These are phyloP conservation scores for Pogonomyrmex californicus DNA, from an alignment of 1,140 invertebrate species.

Conservation along the genomic window DNA sequence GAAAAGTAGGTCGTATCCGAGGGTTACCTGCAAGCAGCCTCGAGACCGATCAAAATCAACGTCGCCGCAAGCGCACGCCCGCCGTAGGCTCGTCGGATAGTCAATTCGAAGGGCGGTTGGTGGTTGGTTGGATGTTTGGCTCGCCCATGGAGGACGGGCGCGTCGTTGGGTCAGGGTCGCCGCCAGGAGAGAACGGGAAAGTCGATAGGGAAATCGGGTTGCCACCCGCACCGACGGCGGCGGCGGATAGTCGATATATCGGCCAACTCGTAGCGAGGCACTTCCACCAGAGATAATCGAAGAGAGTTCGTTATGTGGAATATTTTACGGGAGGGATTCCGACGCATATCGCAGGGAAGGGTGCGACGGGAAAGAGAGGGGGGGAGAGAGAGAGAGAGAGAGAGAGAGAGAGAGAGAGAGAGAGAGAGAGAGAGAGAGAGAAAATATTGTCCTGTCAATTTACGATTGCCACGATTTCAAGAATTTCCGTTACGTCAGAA, in stretches of 20 bases:
- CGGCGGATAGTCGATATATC: conserved; percentile 71
- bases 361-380: neutral
- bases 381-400: neutral
- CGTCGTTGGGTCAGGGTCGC: conserved; percentile 76
- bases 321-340: neutral
- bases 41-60: conserved; percentile 53
- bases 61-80: conserved; percentile 42
- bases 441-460: neutral
- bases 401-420: neutral
- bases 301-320: neutral
- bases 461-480: neutral
- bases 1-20: conserved; percentile 62
- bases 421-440: neutral
- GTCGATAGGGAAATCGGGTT: conserved; percentile 76
- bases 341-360: neutral
- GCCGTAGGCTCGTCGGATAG: conserved; percentile 54
- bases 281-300: conserved; percentile 50
- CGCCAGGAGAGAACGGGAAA: conserved; percentile 70
- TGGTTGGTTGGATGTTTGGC: conserved; percentile 46
- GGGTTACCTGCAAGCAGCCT: conserved; percentile 51
- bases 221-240: conserved; percentile 28
- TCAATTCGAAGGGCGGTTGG: conserved; percentile 59
- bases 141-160: conserved; percentile 52
- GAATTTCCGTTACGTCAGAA: conserved; percentile 18
- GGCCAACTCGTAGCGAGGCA: conserved; percentile 47